Evolutionary conservation across 2,888 invertebrate species (phyloP), one percentile per base, ranked within the genome.

Genomic region (Mesoligia furuncula): DNA sequence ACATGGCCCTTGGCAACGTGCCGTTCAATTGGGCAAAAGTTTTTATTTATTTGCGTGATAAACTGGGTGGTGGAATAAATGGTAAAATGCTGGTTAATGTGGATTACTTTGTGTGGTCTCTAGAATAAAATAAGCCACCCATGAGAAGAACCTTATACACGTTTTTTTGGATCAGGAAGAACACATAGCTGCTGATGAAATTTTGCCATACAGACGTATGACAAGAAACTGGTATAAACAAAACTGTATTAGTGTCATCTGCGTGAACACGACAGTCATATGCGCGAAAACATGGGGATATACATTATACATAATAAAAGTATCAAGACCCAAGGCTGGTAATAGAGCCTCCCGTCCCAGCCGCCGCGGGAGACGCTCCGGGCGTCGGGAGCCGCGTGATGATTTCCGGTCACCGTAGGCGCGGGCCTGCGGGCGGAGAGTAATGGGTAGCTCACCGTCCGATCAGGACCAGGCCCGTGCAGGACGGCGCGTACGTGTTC

Each of bases 1-100:
- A 80, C 79, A 83, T 86, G 84, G 87, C 85, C 87, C 54, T 71
- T 85, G 83, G 88, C 87, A 74, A 39, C 59, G 17, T 76, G 79
- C 81, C 85, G 88, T 80, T 78, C 71, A 80, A 80, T 85, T 77
- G 78, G 67, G 62, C 42, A 81, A 81, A 70, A 72, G 64, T 76
- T 79, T 81, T 86, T 83, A 70, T 78, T 73, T 81, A 73, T 75
- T 80, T 73, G 31, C 27, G 24, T 57, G 42, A 1, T 73, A 9
- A 48, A 73, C 62, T 65, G 31, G 31, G 61, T 73, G 31, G 36
- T 48, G n/a, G 13, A 39, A 83, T 77, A 59, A 54, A 72, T 64
- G 48, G 68, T 59, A 36, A 72, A 45, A 45, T 20, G 1, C 36
- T 36, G 66, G 66, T 73, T 27, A 51, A 65, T 59, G 20, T 59